phyloP scores from a whole-genome alignment of 1,140 invertebrate genomes.

The Goniozus legneri region DNA sequence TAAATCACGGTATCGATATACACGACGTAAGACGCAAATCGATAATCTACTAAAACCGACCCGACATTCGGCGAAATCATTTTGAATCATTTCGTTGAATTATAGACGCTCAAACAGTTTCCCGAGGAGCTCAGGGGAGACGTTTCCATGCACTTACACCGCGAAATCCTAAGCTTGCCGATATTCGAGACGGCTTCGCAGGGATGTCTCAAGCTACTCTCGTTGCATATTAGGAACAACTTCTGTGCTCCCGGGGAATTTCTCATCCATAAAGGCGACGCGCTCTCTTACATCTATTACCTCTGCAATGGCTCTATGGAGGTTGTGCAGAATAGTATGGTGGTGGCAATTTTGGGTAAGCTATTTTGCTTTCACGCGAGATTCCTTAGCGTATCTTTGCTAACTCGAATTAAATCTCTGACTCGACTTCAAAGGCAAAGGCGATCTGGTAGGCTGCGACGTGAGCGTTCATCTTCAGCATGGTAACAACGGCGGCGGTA shows the following conservation, averaged over 20 bases:
- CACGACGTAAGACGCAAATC: too few relatives aligned
- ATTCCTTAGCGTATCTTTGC: background rate
- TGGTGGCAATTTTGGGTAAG: slow-evolving; percentile 95
- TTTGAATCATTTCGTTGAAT: too few relatives aligned
- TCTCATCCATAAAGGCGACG: slow-evolving; percentile 94
- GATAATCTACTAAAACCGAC: too few relatives aligned
- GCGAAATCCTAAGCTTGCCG: slow-evolving; percentile 89
- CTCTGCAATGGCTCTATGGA: slow-evolving; percentile 98
- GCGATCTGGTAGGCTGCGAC: slow-evolving; percentile 93
- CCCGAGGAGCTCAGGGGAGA: slow-evolving; percentile 92
- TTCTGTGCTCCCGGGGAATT: slow-evolving; percentile 96
- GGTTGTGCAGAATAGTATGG: slow-evolving; percentile 96
- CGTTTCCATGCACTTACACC: slow-evolving; percentile 91
- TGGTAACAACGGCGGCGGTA: slow-evolving; percentile 48
- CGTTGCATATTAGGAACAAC: slow-evolving; percentile 84
- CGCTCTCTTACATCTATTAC: slow-evolving; percentile 93
- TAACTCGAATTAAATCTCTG: too few relatives aligned
- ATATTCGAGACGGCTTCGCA: slow-evolving; percentile 92
- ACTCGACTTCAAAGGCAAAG: slow-evolving; percentile 76
- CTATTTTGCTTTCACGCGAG: slow-evolving; percentile 13
- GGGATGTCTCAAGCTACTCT: slow-evolving; percentile 88
- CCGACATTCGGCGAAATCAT: too few relatives aligned
- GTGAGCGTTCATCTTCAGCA: slow-evolving; percentile 75
- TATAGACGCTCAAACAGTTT: slow-evolving; percentile 91
- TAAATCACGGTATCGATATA: slow-evolving; percentile 98